Evolutionary conservation across 1,140 invertebrate genomes (phyloP), one percentile per base, ranked within the genome.

Genomic region (Plutomurus gul): DNA sequence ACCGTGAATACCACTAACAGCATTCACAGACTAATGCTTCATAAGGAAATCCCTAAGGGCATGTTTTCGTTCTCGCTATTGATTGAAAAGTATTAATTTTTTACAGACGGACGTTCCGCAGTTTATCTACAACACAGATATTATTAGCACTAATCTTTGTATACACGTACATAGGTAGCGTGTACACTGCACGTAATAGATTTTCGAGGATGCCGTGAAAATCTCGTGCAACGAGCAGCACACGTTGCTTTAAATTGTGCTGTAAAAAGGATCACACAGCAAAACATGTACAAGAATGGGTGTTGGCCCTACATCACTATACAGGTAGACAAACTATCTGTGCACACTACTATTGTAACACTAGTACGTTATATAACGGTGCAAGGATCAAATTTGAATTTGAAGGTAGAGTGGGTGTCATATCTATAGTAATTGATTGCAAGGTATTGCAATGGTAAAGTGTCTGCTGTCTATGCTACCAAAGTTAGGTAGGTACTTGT

Each of bases 401-500:
- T 73, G 76, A 78, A 78, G 76, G 76, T 73, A 78, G 76, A 78
- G 76, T 78, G 76, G 76, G 76, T 78, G 76, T 78, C 76, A 36
- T 43, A 30, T 65, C 56, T 33, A 65, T 30, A 33, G 25, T n/a
- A 65, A 65, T 30, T 65, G 30, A 65, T 65, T 65, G 56, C 56
- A 65, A 18, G 16, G 56, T 30, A 65, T 65, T 36, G 56, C 56
- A 65, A 65, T 65, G 36, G 30, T 16, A n/a, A 4, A 65, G 56
- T 65, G 4, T 13, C 39, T 43, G 51, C n/a, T n/a, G n/a, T n/a
- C n/a, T n/a, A n/a, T n/a, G n/a, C n/a, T n/a, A n/a, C n/a, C n/a
- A n/a, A n/a, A n/a, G n/a, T n/a, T 30, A 60, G 25, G 8, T 56
- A 56, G 20, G 22, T 25, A 33, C 16, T 65, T 65, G 56, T 65